Conservation (phyloP, 2,797 vertebrate species). For the Fratercula arctica region DNA sequence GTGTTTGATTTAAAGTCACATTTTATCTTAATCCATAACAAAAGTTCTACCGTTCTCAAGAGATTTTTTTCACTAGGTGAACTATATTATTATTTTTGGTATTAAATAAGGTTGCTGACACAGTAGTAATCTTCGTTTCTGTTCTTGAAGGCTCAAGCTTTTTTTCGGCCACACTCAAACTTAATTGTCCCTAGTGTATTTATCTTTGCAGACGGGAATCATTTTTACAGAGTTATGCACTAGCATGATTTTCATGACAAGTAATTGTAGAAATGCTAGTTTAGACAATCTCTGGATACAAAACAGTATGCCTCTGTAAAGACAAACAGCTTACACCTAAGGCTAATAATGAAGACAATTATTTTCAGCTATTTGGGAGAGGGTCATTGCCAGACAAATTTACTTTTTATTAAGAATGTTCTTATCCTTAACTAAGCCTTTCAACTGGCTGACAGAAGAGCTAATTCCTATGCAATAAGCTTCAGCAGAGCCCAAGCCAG, state of each 20-base stretch:
- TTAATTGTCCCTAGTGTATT: background rate
- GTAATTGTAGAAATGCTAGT: background rate
- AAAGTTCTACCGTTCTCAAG: background rate
- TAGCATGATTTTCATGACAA: constrained; percentile 6
- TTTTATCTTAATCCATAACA: background rate
- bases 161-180: background rate
- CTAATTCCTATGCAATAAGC: background rate
- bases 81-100: background rate
- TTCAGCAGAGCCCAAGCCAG: background rate
- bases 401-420: background rate
- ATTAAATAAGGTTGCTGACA: constrained; percentile 54
- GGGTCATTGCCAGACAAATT: background rate
- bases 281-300: background rate
- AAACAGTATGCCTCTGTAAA: background rate
- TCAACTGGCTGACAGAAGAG: background rate
- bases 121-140: constrained; percentile 11
- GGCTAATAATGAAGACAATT: background rate
- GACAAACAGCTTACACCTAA: constrained; percentile 7
- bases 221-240: background rate
- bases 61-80: constrained; percentile 11
- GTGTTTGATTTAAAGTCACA: background rate
- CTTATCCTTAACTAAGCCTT: background rate
- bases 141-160: background rate
- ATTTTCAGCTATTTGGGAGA: background rate
- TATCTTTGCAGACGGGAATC: constrained; percentile 16